A percentile compares a stretch with the other conserved stretches of the same genome.
Evolutionary conservation across 2,888 invertebrate genomes (phyloP).

Genomic region (Palloptera scutellata): DNA sequence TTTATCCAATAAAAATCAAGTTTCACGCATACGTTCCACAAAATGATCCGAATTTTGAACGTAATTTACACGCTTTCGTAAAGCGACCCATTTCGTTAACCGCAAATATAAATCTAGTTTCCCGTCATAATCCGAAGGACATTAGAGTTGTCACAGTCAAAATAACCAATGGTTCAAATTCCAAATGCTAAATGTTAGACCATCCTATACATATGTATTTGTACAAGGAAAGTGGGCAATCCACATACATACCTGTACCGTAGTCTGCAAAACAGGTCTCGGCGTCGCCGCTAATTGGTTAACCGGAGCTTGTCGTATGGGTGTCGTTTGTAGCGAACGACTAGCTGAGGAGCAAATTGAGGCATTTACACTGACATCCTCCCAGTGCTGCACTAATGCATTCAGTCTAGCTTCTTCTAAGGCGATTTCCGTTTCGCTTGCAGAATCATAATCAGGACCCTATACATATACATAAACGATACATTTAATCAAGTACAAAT

Average conservation of each 20-base stretch:
- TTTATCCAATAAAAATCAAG: too few relatives aligned
- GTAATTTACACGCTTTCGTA: too few relatives aligned
- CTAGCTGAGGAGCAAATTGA: conserved; percentile 67
- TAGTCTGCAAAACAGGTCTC: conserved; percentile 50
- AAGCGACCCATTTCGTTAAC: too few relatives aligned
- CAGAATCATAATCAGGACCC: conserved; percentile 85
- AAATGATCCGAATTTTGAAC: too few relatives aligned
- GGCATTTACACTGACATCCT: conserved; percentile 72
- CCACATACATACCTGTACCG: conserved; percentile 35
- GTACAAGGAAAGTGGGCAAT: conserved; percentile 21
- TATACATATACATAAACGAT: conserved; percentile 52
- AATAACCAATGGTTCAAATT: too few relatives aligned
- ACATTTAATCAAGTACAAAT: conserved; percentile 4
- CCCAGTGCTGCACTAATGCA: conserved; percentile 78
- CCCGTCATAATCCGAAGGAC: too few relatives aligned
- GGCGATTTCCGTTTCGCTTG: conserved; percentile 77
- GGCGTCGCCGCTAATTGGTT: conserved; percentile 46
- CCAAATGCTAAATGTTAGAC: too few relatives aligned
- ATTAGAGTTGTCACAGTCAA: too few relatives aligned
- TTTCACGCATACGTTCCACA: too few relatives aligned
- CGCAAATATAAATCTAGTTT: too few relatives aligned
- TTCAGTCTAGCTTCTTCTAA: conserved; percentile 74
- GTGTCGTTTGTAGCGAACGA: conserved; percentile 67
- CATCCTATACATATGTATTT: too few relatives aligned
- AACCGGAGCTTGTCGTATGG: conserved; percentile 63